Percentiles rank a stretch among this genome's conserved stretches.
Evolutionary conservation across 2,888 invertebrate genomes (phyloP).

Genomic region (Eristalinus sepulchralis): DNA sequence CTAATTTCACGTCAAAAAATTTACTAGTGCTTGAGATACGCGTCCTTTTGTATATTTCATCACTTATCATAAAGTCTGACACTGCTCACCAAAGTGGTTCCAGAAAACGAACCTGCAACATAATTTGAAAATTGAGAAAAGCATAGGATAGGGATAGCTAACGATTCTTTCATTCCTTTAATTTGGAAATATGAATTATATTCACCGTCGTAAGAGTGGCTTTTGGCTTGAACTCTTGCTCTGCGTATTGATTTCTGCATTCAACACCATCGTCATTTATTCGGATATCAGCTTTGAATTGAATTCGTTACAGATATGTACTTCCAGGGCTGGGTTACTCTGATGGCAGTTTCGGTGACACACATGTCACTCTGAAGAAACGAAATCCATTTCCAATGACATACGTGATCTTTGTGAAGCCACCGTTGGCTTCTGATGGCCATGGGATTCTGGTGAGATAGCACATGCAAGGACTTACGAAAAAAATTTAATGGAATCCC

Average conservation of each 20-base stretch:
- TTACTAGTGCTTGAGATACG: too few species aligned
- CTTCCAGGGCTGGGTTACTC: slow-evolving; percentile 37
- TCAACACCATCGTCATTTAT: background rate
- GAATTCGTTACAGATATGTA: slow-evolving; percentile 53
- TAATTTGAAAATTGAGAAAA: too few species aligned
- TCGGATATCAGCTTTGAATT: slow-evolving; percentile 43
- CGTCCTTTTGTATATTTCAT: too few species aligned
- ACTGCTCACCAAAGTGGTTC: too few species aligned
- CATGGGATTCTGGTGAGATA: background rate
- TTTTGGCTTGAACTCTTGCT: background rate
- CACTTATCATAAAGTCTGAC: too few species aligned
- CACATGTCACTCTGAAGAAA: slow-evolving; percentile 45
- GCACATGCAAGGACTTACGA: slow-evolving; percentile 50
- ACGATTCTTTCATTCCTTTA: too few species aligned
- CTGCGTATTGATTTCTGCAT: background rate
- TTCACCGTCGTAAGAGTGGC: too few species aligned
- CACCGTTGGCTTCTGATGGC: background rate
- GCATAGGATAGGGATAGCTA: too few species aligned
- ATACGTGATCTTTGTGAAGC: slow-evolving; percentile 54
- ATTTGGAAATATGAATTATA: too few species aligned
- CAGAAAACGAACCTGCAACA: too few species aligned
- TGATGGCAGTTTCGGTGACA: slow-evolving; percentile 30
- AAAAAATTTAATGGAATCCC: slow-evolving; percentile 57
- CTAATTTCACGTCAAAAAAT: too few species aligned
- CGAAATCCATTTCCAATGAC: slow-evolving; percentile 56